These are phyloP conservation scores for Lymantria dispar DNA, from an alignment of 2,888 invertebrate genomes.

Conservation along the genomic window DNA sequence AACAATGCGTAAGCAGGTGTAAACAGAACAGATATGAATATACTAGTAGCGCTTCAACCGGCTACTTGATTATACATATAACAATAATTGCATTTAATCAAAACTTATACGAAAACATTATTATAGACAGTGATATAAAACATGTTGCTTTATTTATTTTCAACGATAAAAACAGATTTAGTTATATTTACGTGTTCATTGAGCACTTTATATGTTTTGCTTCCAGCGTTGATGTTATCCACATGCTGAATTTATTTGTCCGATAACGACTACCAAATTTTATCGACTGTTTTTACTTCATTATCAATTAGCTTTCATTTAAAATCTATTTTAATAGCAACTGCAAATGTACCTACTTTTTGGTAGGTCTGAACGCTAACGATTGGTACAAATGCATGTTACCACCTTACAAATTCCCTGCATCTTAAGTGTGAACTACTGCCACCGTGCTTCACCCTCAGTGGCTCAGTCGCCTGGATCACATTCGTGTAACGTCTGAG, in stretches of 20 bases:
- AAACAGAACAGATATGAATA: neutral
- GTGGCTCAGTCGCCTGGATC: too few relatives aligned
- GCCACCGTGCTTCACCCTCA: too few relatives aligned
- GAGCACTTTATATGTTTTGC: neutral
- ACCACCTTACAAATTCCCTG: too few relatives aligned
- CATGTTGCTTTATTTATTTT: neutral
- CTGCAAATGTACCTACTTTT: too few relatives aligned
- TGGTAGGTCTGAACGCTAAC: too few relatives aligned
- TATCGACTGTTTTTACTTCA: constrained; percentile 1
- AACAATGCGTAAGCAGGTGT: constrained; percentile 15
- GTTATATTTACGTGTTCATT: neutral
- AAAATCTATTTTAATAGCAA: too few relatives aligned
- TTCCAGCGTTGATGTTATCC: constrained; percentile 1
- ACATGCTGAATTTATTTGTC: neutral
- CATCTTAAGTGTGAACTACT: too few relatives aligned
- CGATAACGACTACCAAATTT: neutral
- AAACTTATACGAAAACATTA: constrained; percentile 3
- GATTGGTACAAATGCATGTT: too few relatives aligned
- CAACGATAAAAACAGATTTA: neutral
- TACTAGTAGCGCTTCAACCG: constrained; percentile 2
- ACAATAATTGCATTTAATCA: constrained; percentile 11
- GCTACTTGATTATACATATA: constrained; percentile 4
- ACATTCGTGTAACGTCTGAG: too few relatives aligned
- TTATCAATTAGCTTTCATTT: too few relatives aligned
- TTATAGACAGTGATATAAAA: neutral